Base-by-base conservation (phyloP, 2,113 vertebrate genomes). In the Mystacornis crossleyi region DNA sequence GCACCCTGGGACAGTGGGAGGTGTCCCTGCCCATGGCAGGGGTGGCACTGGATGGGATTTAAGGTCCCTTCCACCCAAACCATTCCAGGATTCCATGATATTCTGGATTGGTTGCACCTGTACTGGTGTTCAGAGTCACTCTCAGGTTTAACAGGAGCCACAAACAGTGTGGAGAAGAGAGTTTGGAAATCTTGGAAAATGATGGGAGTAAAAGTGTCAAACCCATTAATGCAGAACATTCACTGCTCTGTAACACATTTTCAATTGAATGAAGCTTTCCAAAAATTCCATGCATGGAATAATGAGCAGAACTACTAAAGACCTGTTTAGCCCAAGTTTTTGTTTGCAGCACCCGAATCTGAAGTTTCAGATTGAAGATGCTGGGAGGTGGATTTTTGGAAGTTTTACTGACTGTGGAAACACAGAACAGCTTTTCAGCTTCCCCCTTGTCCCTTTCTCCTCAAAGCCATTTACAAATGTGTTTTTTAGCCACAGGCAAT, bases 401-500 rank as follows among this genome's bases (percentile, higher is more conserved):
- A 42, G 29, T 25, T 55, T 18, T 15, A 33, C 40, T 24, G 45
- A 24, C 9, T 48, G 0, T n/a, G 71, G 62, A 58, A 71, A 75
- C 20, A 31, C 0, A 38, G 36, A 7, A 55, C 69, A 70, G 60
- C 45, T 79, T 61, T 72, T 40, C 42, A 50, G 21, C 65, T 75
- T 74, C 5, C 61, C 38, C 31, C n/a, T 82, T 23, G 38, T 62
- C 43, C 57, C 51, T 60, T 42, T 58, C 5, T 65, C 43, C 33
- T 34, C 38, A 55, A 55, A 57, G 50, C 66, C 70, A 75, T 86
- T 89, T 86, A 58, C 71, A 79, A 38, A 81, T 69, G 80, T 47
- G 61, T 72, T 42, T 89, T 82, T 82, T 72, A 93, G 86, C 94
- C 94, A 60, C 57, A 51, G 92, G 90, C 86, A 91, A 60, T 50